Base-by-base conservation (phyloP, 1,140 invertebrate genomes). In the Globodera ellingtonae region DNA sequence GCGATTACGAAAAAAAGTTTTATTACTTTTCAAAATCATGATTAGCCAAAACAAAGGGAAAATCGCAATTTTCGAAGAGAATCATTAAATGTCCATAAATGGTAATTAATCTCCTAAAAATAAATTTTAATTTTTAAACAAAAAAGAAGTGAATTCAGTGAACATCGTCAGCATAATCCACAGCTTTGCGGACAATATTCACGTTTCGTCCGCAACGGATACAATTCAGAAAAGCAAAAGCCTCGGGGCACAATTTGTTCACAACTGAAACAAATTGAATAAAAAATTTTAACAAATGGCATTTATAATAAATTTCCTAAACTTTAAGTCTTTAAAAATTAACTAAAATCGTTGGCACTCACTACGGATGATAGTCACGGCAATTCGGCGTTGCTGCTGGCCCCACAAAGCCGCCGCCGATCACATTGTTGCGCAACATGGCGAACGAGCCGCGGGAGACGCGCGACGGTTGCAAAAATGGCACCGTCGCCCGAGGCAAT, bases 161-260 rank as follows among this genome's bases (percentile, higher is more conserved):
- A 35, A 2, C 35, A 35, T 35, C 21, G 15, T 70, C 35, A 78
- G 44, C 76, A 78, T 50, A 78, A 46, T 9, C 24, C 44, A 46
- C 76, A 78, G 18, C 76, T 71, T 47, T 24, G 67, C 15, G 76
- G 76, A 21, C 76, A 78, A 47, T 66, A 70, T 78, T 78, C 76
- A 21, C 76, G 35, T 46, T 78, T 78, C 76, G 77, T 78, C 46
- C 71, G 47, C 35, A 78, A 67, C 62, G 76, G 71, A 52, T 78
- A 78, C n/a, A 78, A 72, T 35, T 78, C 76, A n/a, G 76, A 78
- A 9, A 66, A 47, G 76, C 76, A 78, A 52, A 78, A 78, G 50
- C 76, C 76, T 3, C 50, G 67, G 6, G 76, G 76, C 67, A 78
- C 71, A 35, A 78, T 70, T 67, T 78, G 76, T 76, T 78, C 66